Percentiles rank a stretch among this genome's conserved stretches.
These are phyloP conservation scores for Eriosoma lanigerum DNA, from an alignment of 1,140 invertebrate genomes.

Conservation along the genomic window DNA sequence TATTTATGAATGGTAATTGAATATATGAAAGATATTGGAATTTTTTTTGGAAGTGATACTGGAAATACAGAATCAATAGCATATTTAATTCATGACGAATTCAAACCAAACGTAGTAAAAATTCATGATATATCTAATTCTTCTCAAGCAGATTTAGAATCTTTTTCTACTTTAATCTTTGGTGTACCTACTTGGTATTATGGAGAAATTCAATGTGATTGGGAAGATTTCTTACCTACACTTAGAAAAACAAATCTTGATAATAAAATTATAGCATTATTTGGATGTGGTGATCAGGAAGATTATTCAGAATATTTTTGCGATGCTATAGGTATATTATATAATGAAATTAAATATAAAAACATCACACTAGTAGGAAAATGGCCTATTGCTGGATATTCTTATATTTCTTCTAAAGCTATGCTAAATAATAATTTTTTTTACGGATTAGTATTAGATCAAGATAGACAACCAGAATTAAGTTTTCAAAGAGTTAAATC, in stretches of 20 bases:
- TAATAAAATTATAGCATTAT: neutral
- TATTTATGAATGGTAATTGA: too few relatives aligned
- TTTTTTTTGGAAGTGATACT: too few relatives aligned
- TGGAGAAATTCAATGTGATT: too few relatives aligned
- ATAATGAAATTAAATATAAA: neutral
- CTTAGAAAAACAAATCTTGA: neutral
- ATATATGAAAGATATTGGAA: too few relatives aligned
- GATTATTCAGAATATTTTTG: neutral
- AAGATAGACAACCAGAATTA: constrained; percentile 2
- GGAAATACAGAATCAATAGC: too few relatives aligned
- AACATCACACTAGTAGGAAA: neutral
- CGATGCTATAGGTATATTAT: neutral
- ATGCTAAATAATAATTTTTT: neutral
- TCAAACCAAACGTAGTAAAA: too few relatives aligned
- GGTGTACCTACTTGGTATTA: too few relatives aligned
- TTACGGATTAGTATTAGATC: neutral
- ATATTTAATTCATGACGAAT: too few relatives aligned
- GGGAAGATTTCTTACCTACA: constrained; percentile 10
- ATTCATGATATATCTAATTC: too few relatives aligned
- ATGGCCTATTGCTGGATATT: neutral
- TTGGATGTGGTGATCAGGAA: constrained; percentile 26
- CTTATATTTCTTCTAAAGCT: neutral
- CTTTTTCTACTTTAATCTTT: too few relatives aligned
- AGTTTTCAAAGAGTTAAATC: too few relatives aligned
- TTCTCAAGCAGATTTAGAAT: too few relatives aligned